A percentile compares a stretch with the other conserved stretches of the same genome.
phyloP scores from a whole-genome alignment of 2,888 invertebrate genomes.

The Agrotis clavis region DNA sequence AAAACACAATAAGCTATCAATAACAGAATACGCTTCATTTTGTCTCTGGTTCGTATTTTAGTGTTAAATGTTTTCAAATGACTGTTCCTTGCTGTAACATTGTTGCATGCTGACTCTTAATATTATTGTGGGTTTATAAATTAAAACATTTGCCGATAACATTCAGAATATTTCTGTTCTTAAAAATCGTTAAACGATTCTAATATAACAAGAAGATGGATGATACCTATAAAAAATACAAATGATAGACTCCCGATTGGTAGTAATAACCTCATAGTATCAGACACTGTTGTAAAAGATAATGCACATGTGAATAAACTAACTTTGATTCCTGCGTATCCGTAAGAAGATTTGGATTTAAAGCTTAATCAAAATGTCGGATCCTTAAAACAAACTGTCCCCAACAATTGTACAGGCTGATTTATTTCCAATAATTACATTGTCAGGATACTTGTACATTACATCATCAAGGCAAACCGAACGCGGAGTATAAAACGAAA shows the following conservation, averaged over 20 bases:
- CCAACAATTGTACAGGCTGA: conserved; percentile 30
- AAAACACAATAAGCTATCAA: conserved; percentile 18
- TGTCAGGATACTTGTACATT: conserved; percentile 51
- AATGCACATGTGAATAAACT: not conserved
- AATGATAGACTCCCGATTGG: too few relatives aligned
- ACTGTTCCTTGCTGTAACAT: conserved; percentile 26
- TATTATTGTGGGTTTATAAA: conserved; percentile 1
- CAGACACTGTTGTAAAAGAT: not conserved
- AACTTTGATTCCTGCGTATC: not conserved
- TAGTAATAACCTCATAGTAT: not conserved
- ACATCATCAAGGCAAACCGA: conserved; percentile 52
- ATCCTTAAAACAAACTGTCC: conserved; percentile 5
- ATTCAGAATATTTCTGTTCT: conserved; percentile 4
- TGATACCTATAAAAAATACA: not conserved
- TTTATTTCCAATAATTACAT: conserved; percentile 59
- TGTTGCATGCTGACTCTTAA: conserved; percentile 1
- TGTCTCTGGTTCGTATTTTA: conserved; percentile 2
- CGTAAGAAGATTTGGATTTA: not conserved
- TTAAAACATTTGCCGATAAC: not conserved
- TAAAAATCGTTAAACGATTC: not conserved
- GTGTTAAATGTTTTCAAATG: conserved; percentile 33
- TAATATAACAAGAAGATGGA: not conserved
- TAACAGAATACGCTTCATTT: conserved; percentile 7
- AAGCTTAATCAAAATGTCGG: not conserved
- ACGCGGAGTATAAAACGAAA: conserved; percentile 37